Conservation (phyloP, 2,888 invertebrate species). For the Omphaloscelis lunosa region DNA sequence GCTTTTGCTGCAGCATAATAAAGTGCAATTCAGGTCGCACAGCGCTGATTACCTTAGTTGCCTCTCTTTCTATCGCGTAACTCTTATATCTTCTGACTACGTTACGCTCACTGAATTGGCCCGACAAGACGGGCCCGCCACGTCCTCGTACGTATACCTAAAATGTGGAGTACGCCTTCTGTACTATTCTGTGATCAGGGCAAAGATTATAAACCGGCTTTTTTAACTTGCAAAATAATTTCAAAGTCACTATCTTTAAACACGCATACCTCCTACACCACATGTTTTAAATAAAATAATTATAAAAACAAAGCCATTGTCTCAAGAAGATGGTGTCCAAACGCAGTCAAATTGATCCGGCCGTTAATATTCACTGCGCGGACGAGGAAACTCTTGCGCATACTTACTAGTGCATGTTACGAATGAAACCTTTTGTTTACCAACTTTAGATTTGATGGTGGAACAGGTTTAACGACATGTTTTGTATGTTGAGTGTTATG, state of each 20-base stretch:
- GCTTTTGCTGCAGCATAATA: too few species aligned
- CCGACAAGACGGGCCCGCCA: too few species aligned
- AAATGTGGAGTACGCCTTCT: too few species aligned
- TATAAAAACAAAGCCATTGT: slow-evolving; percentile 35
- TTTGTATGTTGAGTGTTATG: slow-evolving; percentile 31
- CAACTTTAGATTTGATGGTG: slow-evolving; percentile 40
- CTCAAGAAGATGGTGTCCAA: slow-evolving; percentile 38
- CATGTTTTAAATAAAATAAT: slow-evolving; percentile 6
- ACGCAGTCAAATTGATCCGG: slow-evolving; percentile 43
- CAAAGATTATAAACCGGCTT: not conserved
- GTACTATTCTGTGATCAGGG: not conserved
- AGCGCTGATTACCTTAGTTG: too few species aligned
- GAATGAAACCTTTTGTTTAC: slow-evolving; percentile 52
- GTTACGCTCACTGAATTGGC: too few species aligned
- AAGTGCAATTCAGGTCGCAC: too few species aligned
- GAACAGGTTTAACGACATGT: slow-evolving; percentile 45
- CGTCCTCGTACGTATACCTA: too few species aligned
- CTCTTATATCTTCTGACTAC: too few species aligned
- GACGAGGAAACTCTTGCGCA: slow-evolving; percentile 53
- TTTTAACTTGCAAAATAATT: too few species aligned
- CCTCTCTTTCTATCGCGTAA: too few species aligned
- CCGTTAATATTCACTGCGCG: slow-evolving; percentile 54
- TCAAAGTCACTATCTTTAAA: too few species aligned
- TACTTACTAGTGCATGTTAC: slow-evolving; percentile 41
- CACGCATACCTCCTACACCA: not conserved